Evolutionary conservation across 2,113 vertebrate species (phyloP).

Genomic region (Dasypus novemcinctus): DNA sequence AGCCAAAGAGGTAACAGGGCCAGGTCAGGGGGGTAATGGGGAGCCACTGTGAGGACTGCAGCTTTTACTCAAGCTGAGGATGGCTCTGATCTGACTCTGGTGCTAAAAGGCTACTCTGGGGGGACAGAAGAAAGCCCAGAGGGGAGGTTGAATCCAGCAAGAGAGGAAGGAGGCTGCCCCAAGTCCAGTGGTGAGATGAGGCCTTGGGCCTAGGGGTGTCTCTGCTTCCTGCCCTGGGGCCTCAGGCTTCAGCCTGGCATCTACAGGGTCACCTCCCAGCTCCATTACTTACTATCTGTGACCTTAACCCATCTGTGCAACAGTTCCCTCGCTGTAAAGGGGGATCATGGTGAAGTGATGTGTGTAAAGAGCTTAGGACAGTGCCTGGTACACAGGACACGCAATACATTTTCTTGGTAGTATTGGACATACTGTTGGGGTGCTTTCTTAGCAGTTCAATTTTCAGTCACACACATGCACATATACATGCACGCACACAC

Average conservation of each 20-base stretch:
- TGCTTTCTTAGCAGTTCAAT: background rate
- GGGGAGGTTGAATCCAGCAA: background rate
- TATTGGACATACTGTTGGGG: background rate
- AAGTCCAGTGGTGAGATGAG: background rate
- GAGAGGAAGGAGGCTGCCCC: background rate
- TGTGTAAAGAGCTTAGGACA: background rate
- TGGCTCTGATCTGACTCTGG: background rate
- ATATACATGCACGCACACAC: background rate
- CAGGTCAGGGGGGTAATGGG: background rate
- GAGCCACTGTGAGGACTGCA: background rate
- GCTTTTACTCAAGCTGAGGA: background rate
- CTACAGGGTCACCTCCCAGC: background rate
- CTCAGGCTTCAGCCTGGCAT: background rate
- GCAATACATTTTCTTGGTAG: background rate
- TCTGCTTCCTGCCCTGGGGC: background rate
- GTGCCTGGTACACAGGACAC: fast-evolving
- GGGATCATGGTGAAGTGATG: background rate
- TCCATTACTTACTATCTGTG: background rate
- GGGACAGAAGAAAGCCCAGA: background rate
- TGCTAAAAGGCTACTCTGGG: background rate
- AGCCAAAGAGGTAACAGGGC: background rate
- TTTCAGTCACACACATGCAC: background rate
- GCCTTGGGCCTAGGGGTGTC: background rate
- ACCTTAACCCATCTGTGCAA: background rate
- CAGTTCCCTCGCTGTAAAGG: background rate